A percentile compares a stretch with the other conserved stretches of the same genome.
These are phyloP conservation scores for Acarapis woodi DNA, from an alignment of 1,140 invertebrate species.

Conservation along the genomic window DNA sequence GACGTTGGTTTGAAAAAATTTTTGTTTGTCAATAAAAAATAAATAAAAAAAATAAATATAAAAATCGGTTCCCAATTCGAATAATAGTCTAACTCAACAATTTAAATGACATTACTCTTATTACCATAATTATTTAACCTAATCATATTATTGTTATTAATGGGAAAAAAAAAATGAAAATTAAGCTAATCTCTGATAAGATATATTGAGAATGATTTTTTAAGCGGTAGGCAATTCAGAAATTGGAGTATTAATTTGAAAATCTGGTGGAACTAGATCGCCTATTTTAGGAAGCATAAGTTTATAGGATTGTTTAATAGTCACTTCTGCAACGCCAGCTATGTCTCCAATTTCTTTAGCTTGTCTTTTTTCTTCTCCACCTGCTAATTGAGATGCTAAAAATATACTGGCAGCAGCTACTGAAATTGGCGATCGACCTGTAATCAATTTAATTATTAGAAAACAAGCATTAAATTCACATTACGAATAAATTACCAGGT, in stretches of 20 bases:
- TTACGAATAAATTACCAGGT: no score
- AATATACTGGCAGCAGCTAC: conserved; percentile 97
- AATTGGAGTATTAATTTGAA: conserved; percentile 77
- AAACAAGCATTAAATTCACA: conserved; percentile 21
- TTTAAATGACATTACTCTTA: no score
- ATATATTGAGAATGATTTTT: no score
- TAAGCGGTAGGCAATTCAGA: conserved; percentile 41
- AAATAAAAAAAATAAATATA: no score
- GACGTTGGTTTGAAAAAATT: no score
- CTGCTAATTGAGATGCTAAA: conserved; percentile 88
- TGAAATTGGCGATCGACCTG: conserved; percentile 85
- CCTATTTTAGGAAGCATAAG: conserved; percentile 78
- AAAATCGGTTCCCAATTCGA: no score
- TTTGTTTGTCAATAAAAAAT: no score
- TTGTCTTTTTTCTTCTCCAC: conserved; percentile 70
- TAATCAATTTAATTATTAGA: no score
- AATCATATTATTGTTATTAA: no score
- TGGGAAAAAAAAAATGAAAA: background rate
- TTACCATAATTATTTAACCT: no score
- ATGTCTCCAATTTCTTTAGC: conserved; percentile 97
- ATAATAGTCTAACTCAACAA: no score
- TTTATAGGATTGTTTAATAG: conserved; percentile 90
- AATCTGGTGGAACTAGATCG: conserved; percentile 79
- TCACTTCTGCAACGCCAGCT: conserved; percentile 92
- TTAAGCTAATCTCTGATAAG: no score